Base-by-base conservation (phyloP, 2,797 vertebrate genomes). In the Cossypha polioptera region DNA sequence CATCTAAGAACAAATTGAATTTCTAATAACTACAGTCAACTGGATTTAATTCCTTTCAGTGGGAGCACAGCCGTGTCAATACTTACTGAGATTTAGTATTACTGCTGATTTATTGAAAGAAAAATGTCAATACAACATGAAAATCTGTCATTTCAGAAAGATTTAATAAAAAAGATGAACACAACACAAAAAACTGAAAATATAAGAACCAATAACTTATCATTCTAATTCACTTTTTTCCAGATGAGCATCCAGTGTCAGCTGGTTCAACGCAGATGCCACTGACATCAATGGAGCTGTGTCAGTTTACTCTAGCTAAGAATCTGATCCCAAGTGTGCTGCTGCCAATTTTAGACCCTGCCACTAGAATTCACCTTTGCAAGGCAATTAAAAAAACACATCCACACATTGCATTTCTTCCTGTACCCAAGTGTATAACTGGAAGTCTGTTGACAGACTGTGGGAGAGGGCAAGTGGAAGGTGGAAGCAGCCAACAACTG, bases 181-280 rank as follows among this genome's bases (percentile, higher is more conserved):
- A 48, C 7, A 88, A 77, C 35, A 78, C 21, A 54, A 66, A 86
- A 51, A 16, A 28, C 1, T 48, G 51, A 93, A 82, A 81, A 57
- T 35, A 14, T 43, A 73, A 74, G 26, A 77, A 77, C 15, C 24
- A 42, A 57, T 80, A 87, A 90, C 31, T 74, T 54, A 74, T 93
- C 35, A 71, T 83, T 92, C 62, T 72, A 86, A 66, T 58, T 58
- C 50, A 59, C n/a, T 78, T 83, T 90, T 73, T 83, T 83, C 72
- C 85, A 93, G 86, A 88, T 72, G 79, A 95, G 63, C 31, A 59
- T 94, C 75, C 75, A 54, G 62, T 94, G 71, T 91, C 86, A 92
- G 74, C 65, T 93, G 77, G 74, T 92, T 75, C 92, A 96, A 80
- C 0, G 14, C 89, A 84, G 81, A 89, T 80, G 35, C 66, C 77